Base-by-base conservation (phyloP, 2,113 vertebrate genomes). In the Myxocyprinus asiaticus region DNA sequence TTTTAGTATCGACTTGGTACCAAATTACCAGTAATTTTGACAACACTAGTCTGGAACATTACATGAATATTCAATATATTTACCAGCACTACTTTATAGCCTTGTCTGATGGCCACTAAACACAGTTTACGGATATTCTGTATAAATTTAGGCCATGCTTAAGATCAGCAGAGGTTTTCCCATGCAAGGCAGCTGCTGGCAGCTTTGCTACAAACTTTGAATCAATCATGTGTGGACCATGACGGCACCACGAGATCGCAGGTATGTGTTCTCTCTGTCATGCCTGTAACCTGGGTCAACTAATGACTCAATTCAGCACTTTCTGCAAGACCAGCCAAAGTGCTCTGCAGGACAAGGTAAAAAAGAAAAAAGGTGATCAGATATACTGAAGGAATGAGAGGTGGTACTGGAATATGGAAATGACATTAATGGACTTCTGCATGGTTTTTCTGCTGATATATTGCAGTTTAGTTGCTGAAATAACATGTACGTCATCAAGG, bases 261-360 rank as follows among this genome's bases (percentile, higher is more conserved):
- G 56, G 62, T 56, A 82, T 56, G 45, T 47, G 62, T 65, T 33
- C 51, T 61, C 33, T 48, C 42, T 17, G 63, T 43, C 74, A 72
- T 58, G 44, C 61, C 33, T 55, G 71, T 81, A 62, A 65, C 51
- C 53, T 64, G 22, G 22, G 69, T 62, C 74, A 80, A 74, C 68
- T 77, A 77, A 85, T 17, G 45, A 33, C 67, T 81, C 44, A 9
- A 59, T 66, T 53, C 70, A n/a, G 58, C 17, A 67, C 63, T 67
- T 84, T 64, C 58, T 75, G 64, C n/a, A 47, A 14, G 65, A 63
- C 71, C 7, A 50, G 50, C 9, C 33, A 14, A 47, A 74, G 33
- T 15, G 63, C 48, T 50, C 50, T n/a, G 58, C 4, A 53, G 51
- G 58, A 51, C 2, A 17, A 44, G 9, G 6, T 11, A 4, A 12